These are phyloP conservation scores for Micromesistius poutassou DNA, from an alignment of 2,797 vertebrate genomes.

Conservation along the genomic window DNA sequence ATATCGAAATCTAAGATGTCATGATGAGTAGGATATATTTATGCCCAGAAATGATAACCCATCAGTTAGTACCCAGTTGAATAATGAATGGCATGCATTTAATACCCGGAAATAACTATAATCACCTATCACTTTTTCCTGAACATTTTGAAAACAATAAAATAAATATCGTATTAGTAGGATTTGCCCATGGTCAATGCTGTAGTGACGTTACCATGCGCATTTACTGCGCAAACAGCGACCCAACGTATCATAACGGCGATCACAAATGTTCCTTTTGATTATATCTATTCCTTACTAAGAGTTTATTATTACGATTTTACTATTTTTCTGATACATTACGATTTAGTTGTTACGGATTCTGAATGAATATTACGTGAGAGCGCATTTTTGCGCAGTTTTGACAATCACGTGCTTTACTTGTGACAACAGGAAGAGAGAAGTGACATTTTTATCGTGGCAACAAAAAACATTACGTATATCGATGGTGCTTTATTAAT, in stretches of 20 bases:
- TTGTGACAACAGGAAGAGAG: slow-evolving; percentile 58
- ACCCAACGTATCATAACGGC: background rate
- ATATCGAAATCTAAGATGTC: background rate
- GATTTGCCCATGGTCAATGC: background rate
- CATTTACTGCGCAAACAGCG: slow-evolving; percentile 26
- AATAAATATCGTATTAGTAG: background rate
- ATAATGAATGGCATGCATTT: background rate
- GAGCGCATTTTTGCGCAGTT: slow-evolving; percentile 28
- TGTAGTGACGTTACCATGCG: slow-evolving; percentile 6
- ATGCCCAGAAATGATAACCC: background rate
- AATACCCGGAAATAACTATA: no score
- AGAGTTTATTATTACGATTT: no score
- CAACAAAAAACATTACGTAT: background rate
- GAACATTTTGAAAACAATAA: background rate
- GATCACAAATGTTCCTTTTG: background rate
- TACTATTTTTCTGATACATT: no score
- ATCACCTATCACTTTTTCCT: background rate
- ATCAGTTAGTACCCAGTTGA: background rate
- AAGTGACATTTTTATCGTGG: slow-evolving; percentile 33
- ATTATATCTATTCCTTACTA: background rate
- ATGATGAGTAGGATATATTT: background rate
- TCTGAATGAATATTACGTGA: background rate
- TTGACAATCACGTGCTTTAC: slow-evolving; percentile 42
- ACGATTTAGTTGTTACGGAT: slow-evolving; percentile 1
- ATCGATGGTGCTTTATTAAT: background rate